Evolutionary conservation across 2,113 vertebrate species (phyloP).

Genomic region (Pseudorhombus dupliciocellatus): DNA sequence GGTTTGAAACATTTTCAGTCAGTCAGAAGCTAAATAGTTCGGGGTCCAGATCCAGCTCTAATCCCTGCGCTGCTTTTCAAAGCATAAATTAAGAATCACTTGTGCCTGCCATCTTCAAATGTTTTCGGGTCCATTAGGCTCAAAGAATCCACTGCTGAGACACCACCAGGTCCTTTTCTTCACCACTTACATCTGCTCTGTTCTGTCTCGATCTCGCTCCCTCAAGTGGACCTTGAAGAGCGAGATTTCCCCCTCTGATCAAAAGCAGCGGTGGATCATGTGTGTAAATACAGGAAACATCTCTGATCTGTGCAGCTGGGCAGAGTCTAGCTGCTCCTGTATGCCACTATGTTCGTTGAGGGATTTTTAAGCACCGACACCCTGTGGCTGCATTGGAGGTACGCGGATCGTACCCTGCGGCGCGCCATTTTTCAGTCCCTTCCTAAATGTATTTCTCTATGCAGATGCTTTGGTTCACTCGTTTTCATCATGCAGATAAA

Average conservation of each 20-base stretch:
- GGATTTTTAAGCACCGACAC: not conserved
- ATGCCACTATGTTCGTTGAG: not conserved
- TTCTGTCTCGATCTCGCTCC: not conserved
- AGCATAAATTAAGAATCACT: not conserved
- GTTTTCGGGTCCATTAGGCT: not conserved
- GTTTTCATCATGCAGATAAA: no score
- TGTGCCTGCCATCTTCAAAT: not conserved
- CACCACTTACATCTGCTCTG: not conserved
- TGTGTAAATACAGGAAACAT: not conserved
- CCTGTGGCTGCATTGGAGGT: not conserved
- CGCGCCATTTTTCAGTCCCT: no score
- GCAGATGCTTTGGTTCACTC: no score
- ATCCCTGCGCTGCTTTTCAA: not conserved
- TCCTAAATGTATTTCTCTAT: no score
- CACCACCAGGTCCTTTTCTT: no score
- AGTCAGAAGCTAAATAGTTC: not conserved
- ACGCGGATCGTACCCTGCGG: no score
- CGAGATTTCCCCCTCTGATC: constrained; percentile 22
- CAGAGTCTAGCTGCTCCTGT: not conserved
- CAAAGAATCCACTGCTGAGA: not conserved
- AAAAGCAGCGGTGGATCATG: constrained; percentile 21
- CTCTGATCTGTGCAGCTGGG: not conserved
- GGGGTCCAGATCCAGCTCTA: not conserved
- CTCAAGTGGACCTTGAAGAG: not conserved
- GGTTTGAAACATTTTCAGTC: no score